A percentile compares a stretch with the other conserved stretches of the same genome.
Evolutionary conservation across 2,113 vertebrate genomes (phyloP).

Genomic region (Xyliphius kryptos): DNA sequence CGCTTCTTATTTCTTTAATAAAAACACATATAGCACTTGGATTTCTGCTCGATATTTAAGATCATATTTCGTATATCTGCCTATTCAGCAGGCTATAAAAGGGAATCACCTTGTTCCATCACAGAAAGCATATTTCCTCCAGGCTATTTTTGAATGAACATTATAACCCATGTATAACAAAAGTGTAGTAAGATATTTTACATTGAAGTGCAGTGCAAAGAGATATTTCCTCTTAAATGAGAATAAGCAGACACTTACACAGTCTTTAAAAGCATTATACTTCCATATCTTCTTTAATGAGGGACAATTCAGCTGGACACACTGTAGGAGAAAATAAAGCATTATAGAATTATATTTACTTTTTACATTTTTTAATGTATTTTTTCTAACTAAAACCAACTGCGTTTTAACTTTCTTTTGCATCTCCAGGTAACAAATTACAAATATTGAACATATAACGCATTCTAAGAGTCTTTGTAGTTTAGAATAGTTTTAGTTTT

Average conservation of each 20-base stretch:
- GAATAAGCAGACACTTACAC: background rate
- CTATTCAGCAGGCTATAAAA: background rate
- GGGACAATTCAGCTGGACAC: constrained; percentile 16
- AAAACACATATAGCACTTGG: background rate
- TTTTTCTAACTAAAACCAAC: background rate
- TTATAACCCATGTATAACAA: background rate
- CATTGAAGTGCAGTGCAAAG: background rate
- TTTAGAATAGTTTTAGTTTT: too few species aligned
- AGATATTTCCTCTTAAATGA: background rate
- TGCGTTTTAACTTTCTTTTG: background rate
- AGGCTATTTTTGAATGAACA: background rate
- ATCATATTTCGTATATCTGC: background rate
- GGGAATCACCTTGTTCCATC: background rate
- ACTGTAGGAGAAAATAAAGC: background rate
- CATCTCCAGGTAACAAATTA: background rate
- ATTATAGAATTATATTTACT: background rate
- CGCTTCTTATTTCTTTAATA: background rate
- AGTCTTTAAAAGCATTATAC: background rate
- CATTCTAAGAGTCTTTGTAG: background rate
- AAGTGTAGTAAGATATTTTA: background rate
- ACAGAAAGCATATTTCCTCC: background rate
- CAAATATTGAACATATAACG: background rate
- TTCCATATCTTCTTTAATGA: constrained; percentile 1
- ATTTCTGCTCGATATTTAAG: background rate
- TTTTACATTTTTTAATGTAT: background rate